Evolutionary conservation across 1,140 invertebrate genomes (phyloP).

Genomic region (Drosophila littoralis): DNA sequence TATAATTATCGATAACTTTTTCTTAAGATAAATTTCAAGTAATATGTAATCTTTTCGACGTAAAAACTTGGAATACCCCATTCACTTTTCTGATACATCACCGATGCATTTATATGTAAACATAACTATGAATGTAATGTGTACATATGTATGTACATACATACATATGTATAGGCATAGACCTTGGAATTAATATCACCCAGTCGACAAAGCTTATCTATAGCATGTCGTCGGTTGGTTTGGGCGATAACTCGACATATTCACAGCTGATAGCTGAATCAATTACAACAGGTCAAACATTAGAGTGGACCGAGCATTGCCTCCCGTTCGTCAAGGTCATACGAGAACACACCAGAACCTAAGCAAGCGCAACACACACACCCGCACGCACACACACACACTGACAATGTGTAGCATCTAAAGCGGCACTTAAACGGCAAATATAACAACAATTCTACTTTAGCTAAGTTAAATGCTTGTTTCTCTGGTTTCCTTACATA

Average conservation of each 20-base stretch:
- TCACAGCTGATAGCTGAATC: constrained; percentile 39
- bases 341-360: constrained; percentile 10
- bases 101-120: no score
- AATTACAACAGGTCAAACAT: constrained; percentile 14
- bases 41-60: no score
- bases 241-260: constrained; percentile 28
- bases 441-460: constrained; percentile 60
- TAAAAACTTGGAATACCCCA: no score
- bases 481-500: constrained; percentile 74
- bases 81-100: background rate
- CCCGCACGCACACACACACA: background rate
- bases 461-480: constrained; percentile 72
- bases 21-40: no score
- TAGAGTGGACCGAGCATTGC: constrained; percentile 22
- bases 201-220: constrained; percentile 28
- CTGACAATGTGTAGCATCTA: constrained; percentile 30
- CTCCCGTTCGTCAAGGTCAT: constrained; percentile 39
- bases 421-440: constrained; percentile 34
- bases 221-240: constrained; percentile 15
- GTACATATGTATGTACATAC: background rate
- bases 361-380: background rate
- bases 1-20: no score
- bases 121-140: no score
- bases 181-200: constrained; percentile 48
- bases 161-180: background rate